These are phyloP conservation scores for Mythimna impura DNA, from an alignment of 2,888 invertebrate species.

Conservation along the genomic window DNA sequence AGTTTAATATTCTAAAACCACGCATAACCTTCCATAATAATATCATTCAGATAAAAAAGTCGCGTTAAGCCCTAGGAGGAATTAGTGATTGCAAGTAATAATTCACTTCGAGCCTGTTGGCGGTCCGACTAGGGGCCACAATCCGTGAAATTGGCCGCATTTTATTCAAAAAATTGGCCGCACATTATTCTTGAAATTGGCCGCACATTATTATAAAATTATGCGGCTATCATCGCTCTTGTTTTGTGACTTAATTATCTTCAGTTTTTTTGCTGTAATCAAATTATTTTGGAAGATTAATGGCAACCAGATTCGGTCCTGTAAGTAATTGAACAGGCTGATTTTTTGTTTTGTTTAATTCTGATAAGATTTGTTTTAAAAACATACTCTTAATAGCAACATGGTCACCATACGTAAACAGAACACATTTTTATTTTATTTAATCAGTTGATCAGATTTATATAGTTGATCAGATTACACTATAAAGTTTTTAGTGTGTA, in stretches of 20 bases:
- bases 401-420: too few relatives aligned
- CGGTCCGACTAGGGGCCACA: conserved; percentile 74
- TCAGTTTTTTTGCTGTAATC: conserved; percentile 16
- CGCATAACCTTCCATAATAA: conserved; percentile 21
- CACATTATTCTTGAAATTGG: conserved; percentile 79
- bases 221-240: conserved; percentile 74
- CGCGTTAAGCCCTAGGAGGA: conserved; percentile 61
- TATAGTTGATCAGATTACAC: conserved; percentile 6
- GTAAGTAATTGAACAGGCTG: conserved; percentile 31
- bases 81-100: conserved; percentile 79
- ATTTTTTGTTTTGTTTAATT: neutral
- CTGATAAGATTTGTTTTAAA: too few relatives aligned
- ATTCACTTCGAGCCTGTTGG: conserved; percentile 82
- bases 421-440: too few relatives aligned
- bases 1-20: neutral
- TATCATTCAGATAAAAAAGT: conserved; percentile 57
- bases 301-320: conserved; percentile 1
- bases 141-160: conserved; percentile 85
- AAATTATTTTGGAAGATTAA: conserved; percentile 38
- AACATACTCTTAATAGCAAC: too few relatives aligned
- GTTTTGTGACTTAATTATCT: conserved; percentile 74
- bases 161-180: conserved; percentile 78
- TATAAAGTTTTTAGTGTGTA: conserved; percentile 4
- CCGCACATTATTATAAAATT: conserved; percentile 83
- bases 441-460: neutral